These are phyloP conservation scores for Pteronura brasiliensis DNA, from an alignment of 2,113 vertebrate species.

Conservation along the genomic window DNA sequence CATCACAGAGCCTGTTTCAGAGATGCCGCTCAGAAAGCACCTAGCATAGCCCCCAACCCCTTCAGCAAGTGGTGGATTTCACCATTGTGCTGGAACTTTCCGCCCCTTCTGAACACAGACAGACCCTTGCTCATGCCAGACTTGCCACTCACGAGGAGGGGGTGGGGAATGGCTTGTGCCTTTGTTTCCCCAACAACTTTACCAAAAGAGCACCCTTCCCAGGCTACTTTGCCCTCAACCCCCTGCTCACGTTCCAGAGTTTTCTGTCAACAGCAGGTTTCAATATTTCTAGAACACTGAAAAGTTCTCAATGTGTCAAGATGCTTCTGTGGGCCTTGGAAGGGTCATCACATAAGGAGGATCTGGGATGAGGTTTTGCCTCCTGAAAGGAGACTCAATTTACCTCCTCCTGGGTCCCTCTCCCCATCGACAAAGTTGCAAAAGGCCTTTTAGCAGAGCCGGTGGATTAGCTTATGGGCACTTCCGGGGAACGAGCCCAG, in stretches of 20 bases:
- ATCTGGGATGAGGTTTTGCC: neutral
- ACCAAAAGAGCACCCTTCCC: neutral
- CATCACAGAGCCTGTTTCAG: neutral
- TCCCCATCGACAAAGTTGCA: neutral
- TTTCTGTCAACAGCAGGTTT: neutral
- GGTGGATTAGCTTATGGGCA: neutral
- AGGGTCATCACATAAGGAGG: conserved; percentile 29
- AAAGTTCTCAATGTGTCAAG: neutral
- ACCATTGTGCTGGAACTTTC: neutral
- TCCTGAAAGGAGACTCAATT: neutral
- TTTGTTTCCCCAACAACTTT: neutral
- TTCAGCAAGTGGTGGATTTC: neutral
- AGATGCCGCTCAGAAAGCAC: fast-evolving
- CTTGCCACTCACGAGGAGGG: neutral
- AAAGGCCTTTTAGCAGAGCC: neutral
- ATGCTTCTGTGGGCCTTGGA: neutral
- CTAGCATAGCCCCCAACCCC: neutral
- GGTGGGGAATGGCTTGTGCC: neutral
- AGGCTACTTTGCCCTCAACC: neutral
- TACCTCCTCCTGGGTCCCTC: neutral
- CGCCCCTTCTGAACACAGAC: neutral
- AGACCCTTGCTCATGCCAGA: neutral
- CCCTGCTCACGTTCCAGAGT: neutral
- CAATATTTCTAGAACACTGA: neutral
- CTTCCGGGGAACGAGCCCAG: fast-evolving